A percentile compares a stretch with the other conserved stretches of the same genome.
phyloP scores from a whole-genome alignment of 1,140 invertebrate genomes.

The Drosophila kepulauana region DNA sequence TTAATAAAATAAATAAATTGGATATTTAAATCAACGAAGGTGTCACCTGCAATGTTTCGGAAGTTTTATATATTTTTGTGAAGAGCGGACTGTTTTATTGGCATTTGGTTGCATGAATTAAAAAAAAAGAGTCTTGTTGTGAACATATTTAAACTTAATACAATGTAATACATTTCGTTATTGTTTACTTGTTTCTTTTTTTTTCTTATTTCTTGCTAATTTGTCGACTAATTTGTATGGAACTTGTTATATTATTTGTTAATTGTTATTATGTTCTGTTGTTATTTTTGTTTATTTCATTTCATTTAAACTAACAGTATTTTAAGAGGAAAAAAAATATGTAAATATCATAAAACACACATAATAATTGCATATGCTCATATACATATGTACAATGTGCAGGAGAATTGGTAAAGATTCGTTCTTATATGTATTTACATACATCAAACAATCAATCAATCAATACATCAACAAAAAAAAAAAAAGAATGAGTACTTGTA shows the following conservation, averaged over 20 bases:
- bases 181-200: conserved; percentile 1
- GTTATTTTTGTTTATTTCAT: conserved; percentile 26
- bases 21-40: conserved; percentile 5
- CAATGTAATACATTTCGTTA: conserved; percentile 7
- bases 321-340: conserved; percentile 39
- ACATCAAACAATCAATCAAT: conserved; percentile 7
- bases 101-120: conserved; percentile 31
- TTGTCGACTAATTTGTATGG: conserved; percentile 29
- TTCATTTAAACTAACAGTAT: conserved; percentile 46
- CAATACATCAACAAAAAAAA: background rate
- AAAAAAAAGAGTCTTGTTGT: background rate
- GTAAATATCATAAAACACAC: conserved; percentile 44
- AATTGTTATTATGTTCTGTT: conserved; percentile 23
- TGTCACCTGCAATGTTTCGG: background rate
- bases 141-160: conserved; percentile 20
- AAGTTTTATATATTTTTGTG: conserved; percentile 3
- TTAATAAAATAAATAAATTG: too few relatives aligned
- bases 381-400: conserved; percentile 21
- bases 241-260: conserved; percentile 30
- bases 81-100: conserved; percentile 7
- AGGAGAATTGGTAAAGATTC: conserved; percentile 29
- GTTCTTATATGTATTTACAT: conserved; percentile 10
- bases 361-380: conserved; percentile 17
- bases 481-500: conserved; percentile 7
- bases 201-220: conserved; percentile 7